A percentile compares a stretch with the other conserved stretches of the same genome.
Evolutionary conservation across 2,888 invertebrate genomes (phyloP).

Genomic region (Cheilosia variabilis): DNA sequence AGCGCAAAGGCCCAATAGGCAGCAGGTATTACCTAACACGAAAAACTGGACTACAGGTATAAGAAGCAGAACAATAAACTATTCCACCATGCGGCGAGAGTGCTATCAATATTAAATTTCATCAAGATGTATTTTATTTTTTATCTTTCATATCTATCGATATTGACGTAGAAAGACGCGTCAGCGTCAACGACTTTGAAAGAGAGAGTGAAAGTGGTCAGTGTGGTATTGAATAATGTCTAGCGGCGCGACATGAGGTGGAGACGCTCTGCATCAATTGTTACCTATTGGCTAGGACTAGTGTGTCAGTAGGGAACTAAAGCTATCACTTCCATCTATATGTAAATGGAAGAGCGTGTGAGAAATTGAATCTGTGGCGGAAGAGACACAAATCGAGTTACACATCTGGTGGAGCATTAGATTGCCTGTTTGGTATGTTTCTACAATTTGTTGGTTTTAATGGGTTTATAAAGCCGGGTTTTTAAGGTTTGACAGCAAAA

Average conservation of each 20-base stretch:
- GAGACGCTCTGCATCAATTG: slow-evolving; percentile 25
- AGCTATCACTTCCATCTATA: slow-evolving; percentile 40
- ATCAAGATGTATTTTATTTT: slow-evolving; percentile 1
- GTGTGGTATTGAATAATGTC: slow-evolving; percentile 57
- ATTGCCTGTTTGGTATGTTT: too few relatives aligned
- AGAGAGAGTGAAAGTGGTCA: slow-evolving; percentile 68
- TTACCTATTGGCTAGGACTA: slow-evolving; percentile 35
- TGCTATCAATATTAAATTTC: slow-evolving; percentile 28
- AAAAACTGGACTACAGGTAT: slow-evolving; percentile 48
- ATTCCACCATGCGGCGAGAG: not conserved
- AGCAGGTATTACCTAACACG: slow-evolving; percentile 56
- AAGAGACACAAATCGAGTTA: slow-evolving; percentile 30
- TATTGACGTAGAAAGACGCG: slow-evolving; percentile 17
- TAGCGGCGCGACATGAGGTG: slow-evolving; percentile 12
- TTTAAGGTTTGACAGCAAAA: too few relatives aligned
- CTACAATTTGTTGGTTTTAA: too few relatives aligned
- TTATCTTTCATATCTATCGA: slow-evolving; percentile 18
- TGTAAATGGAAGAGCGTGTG: slow-evolving; percentile 19
- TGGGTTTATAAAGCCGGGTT: too few relatives aligned
- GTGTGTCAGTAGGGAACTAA: slow-evolving; percentile 68
- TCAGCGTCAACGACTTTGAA: slow-evolving; percentile 36
- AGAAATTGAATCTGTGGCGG: slow-evolving; percentile 44
- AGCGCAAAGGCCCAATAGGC: slow-evolving; percentile 8
- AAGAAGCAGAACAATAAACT: slow-evolving; percentile 14
- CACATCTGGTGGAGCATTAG: not conserved